Conservation (phyloP, 2,113 vertebrate species). For the Agelaius phoeniceus region DNA sequence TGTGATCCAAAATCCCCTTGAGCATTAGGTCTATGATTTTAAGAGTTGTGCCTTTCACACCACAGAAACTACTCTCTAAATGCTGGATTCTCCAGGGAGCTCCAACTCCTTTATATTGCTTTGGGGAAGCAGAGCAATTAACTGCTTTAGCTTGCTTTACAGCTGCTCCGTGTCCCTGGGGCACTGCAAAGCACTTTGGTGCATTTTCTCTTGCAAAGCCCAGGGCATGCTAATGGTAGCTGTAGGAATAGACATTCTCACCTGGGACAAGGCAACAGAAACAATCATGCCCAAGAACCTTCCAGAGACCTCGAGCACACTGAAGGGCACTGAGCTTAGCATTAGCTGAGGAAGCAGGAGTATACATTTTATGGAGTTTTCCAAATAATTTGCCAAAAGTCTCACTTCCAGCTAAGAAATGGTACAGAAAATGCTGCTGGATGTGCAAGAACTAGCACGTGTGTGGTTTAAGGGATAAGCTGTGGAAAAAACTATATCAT, state of each 20-base stretch:
- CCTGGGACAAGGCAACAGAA: neutral
- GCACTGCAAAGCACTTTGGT: neutral
- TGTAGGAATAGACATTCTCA: neutral
- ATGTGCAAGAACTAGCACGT: neutral
- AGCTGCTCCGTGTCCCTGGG: neutral
- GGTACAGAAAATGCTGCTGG: neutral
- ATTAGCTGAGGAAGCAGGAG: neutral
- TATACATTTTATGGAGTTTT: slow-evolving; percentile 6
- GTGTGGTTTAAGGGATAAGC: slow-evolving; percentile 34
- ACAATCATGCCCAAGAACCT: neutral
- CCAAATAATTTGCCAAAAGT: slow-evolving; percentile 54
- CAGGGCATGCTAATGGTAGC: neutral
- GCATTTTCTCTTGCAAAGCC: slow-evolving; percentile 1
- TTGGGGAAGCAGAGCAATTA: slow-evolving; percentile 22
- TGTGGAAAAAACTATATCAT: slow-evolving; percentile 38
- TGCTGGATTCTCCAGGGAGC: neutral
- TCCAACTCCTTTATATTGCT: neutral
- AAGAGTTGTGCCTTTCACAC: neutral
- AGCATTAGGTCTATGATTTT: neutral
- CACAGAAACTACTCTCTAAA: neutral
- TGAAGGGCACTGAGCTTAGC: neutral
- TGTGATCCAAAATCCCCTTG: neutral
- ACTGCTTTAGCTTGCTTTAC: neutral
- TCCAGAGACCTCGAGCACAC: neutral
- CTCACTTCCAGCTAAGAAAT: slow-evolving; percentile 17